phyloP scores from a whole-genome alignment of 1,140 invertebrate species.

The Wasmannia auropunctata region DNA sequence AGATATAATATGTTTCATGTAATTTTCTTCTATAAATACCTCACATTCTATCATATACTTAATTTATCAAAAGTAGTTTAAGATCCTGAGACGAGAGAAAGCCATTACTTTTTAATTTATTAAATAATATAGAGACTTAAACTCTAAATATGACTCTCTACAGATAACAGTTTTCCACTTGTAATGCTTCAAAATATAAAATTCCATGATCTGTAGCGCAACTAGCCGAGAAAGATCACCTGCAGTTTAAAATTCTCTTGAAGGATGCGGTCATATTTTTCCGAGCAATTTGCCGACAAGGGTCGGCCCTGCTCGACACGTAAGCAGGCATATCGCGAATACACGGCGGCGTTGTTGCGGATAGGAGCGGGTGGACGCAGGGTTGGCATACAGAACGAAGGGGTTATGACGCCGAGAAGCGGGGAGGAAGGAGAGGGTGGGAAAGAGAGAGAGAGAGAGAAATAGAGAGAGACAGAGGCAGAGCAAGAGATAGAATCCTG shows the following conservation, averaged over 20 bases:
- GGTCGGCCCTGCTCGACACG: slow-evolving; percentile 77
- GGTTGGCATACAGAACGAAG: slow-evolving; percentile 70
- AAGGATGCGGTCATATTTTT: slow-evolving; percentile 18
- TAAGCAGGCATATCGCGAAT: slow-evolving; percentile 82
- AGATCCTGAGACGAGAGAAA: neutral
- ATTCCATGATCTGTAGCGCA: neutral
- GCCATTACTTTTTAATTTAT: neutral
- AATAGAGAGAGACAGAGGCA: neutral
- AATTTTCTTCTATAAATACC: neutral
- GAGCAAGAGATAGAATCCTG: slow-evolving; percentile 47
- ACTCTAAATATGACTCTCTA: neutral
- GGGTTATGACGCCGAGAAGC: slow-evolving; percentile 64
- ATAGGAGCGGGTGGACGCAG: slow-evolving; percentile 69
- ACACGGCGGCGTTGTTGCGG: slow-evolving; percentile 77
- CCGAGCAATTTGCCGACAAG: slow-evolving; percentile 54
- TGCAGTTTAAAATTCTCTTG: slow-evolving; percentile 10
- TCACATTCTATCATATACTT: neutral
- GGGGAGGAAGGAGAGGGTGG: slow-evolving; percentile 8
- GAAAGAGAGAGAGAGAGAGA: neutral
- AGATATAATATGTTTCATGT: neutral
- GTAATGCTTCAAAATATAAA: neutral
- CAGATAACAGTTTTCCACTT: neutral
- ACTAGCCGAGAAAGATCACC: neutral
- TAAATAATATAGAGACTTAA: neutral
- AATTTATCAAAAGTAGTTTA: neutral